phyloP scores from a whole-genome alignment of 2,797 vertebrate genomes.

The Rhinophrynus dorsalis region DNA sequence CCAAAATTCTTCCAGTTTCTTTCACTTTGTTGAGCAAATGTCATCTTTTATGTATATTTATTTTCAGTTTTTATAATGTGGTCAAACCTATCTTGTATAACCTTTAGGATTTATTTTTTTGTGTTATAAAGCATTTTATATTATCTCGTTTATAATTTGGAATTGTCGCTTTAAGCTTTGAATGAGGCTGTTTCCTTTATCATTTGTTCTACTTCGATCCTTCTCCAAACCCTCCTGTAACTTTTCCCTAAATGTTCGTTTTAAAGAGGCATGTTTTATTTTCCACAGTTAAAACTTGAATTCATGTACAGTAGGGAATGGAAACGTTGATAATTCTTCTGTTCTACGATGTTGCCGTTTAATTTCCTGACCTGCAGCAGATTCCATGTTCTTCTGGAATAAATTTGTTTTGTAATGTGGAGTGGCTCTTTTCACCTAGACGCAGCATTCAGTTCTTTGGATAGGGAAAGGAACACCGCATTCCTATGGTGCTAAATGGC shows the following conservation, averaged over 20 bases:
- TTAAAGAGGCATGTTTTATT: background rate
- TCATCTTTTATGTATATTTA: background rate
- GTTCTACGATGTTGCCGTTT: background rate
- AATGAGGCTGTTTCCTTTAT: background rate
- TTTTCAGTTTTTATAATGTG: background rate
- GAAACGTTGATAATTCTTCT: background rate
- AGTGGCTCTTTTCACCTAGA: conserved; percentile 52
- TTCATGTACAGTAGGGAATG: background rate
- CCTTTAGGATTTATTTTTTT: background rate
- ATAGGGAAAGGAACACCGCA: too few species aligned
- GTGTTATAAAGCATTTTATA: too few species aligned
- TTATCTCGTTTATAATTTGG: background rate
- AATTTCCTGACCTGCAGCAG: conserved; percentile 65
- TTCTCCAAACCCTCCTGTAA: background rate
- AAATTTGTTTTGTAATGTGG: conserved; percentile 76
- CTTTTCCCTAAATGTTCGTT: background rate
- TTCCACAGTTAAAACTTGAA: background rate
- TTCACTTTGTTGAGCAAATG: too few species aligned
- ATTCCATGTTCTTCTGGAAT: conserved; percentile 71
- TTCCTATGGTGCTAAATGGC: too few species aligned
- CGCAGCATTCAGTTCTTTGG: too few species aligned
- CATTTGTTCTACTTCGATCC: background rate
- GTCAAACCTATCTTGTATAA: too few species aligned
- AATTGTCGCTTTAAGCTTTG: background rate
- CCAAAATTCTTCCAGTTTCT: too few species aligned